Percentiles rank a stretch among this genome's conserved stretches.
Evolutionary conservation across 2,888 invertebrate genomes (phyloP).

Genomic region (Drosophila mayaguana): DNA sequence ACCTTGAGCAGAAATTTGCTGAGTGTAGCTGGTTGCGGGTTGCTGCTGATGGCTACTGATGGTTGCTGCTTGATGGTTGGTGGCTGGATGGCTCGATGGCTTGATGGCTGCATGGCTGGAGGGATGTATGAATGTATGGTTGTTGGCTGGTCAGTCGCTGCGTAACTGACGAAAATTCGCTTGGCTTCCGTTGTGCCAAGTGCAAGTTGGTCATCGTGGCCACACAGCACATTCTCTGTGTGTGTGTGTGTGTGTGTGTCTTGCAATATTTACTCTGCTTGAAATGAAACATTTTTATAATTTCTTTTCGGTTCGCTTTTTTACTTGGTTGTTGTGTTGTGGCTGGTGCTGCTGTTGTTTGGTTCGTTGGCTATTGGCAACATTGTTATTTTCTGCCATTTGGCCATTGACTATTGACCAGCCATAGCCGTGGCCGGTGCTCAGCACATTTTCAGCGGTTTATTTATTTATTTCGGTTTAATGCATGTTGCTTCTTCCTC

Average conservation of each 20-base stretch:
- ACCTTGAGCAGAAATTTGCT: conserved; percentile 63
- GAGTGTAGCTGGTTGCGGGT: conserved; percentile 61
- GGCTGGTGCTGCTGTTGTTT: conserved; percentile 57
- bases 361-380: conserved; percentile 79
- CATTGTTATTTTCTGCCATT: conserved; percentile 80
- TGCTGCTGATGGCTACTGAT: conserved; percentile 68
- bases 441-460: conserved; percentile 63
- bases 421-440: conserved; percentile 37
- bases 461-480: conserved; percentile 80
- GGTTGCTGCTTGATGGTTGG: conserved; percentile 49
- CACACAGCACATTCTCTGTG: conserved; percentile 8
- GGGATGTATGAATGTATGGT: conserved; percentile 9
- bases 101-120: conserved; percentile 9
- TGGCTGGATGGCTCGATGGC: not conserved
- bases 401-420: conserved; percentile 76
- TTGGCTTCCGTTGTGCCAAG: conserved; percentile 69
- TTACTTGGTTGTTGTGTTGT: conserved; percentile 45
- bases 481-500: conserved; percentile 56
- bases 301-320: conserved; percentile 57
- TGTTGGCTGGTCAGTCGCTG: conserved; percentile 53
- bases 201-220: conserved; percentile 44
- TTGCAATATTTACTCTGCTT: conserved; percentile 72
- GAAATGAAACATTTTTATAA: conserved; percentile 76
- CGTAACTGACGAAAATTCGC: conserved; percentile 73
- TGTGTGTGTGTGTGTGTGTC: conserved; percentile 19